phyloP scores from a whole-genome alignment of 2,797 vertebrate genomes.

The Neoniphon sammara region DNA sequence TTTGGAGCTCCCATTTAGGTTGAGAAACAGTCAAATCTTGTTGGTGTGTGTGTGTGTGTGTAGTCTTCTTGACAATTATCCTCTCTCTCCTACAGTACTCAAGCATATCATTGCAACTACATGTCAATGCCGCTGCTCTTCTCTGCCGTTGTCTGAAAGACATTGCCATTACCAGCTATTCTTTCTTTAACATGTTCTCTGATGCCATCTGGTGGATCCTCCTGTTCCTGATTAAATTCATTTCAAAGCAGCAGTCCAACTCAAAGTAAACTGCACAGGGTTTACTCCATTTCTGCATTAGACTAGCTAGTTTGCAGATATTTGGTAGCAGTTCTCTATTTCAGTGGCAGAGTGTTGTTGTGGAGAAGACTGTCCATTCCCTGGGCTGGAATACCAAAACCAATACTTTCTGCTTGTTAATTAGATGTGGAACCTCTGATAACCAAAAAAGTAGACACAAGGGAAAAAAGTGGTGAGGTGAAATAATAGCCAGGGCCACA shows the following conservation, averaged over 20 bases:
- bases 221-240: slow-evolving; percentile 78
- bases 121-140: slow-evolving; percentile 1
- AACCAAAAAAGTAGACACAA: too few relatives aligned
- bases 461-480: too few relatives aligned
- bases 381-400: too few relatives aligned
- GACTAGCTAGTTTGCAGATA: too few relatives aligned
- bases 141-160: background rate
- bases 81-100: background rate
- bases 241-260: slow-evolving; percentile 77
- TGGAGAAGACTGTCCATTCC: too few relatives aligned
- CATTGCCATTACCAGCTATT: background rate
- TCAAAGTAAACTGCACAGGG: slow-evolving; percentile 55
- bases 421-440: too few relatives aligned
- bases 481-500: too few relatives aligned
- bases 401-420: too few relatives aligned
- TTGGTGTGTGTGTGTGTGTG: background rate
- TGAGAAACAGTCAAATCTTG: background rate
- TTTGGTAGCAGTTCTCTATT: too few relatives aligned
- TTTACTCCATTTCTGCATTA: too few relatives aligned
- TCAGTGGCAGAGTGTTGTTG: too few relatives aligned
- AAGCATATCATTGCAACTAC: background rate
- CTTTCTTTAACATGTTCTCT: slow-evolving; percentile 74
- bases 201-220: slow-evolving; percentile 90
- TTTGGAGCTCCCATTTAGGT: background rate
- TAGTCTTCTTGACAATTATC: background rate